A percentile compares a stretch with the other conserved stretches of the same genome.
Evolutionary conservation across 2,113 vertebrate genomes (phyloP).

Genomic region (Podiceps cristatus): DNA sequence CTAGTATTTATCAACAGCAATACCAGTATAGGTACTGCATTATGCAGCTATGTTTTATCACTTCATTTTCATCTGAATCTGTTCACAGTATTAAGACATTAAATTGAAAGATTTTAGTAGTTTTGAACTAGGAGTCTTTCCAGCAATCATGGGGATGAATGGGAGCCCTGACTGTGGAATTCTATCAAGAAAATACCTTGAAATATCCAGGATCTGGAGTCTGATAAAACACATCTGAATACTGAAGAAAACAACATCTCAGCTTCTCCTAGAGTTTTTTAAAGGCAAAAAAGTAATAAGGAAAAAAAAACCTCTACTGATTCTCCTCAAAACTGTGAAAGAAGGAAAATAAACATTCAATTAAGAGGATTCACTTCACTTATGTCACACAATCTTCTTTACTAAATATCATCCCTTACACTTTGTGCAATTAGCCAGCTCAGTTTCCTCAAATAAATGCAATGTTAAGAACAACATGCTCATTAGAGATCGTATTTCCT

Average conservation of each 20-base stretch:
- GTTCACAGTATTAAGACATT: not conserved
- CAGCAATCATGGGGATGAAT: not conserved
- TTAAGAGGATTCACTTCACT: not conserved
- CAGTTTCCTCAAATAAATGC: constrained; percentile 12
- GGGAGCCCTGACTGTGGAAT: not conserved
- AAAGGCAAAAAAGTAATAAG: not conserved
- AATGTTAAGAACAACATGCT: not conserved
- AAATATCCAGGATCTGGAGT: not conserved
- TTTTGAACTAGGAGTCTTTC: not conserved
- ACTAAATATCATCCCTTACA: constrained; percentile 1
- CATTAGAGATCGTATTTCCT: not conserved
- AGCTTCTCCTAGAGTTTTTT: not conserved
- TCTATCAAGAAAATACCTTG: not conserved
- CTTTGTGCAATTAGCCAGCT: constrained; percentile 2
- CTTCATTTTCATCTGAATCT: not conserved
- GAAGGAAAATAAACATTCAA: not conserved
- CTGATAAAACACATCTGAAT: not conserved
- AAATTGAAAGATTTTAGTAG: not conserved
- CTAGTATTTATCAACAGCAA: not conserved
- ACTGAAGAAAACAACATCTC: not conserved
- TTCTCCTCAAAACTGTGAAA: not conserved
- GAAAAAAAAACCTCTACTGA: not conserved
- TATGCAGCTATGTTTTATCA: not conserved
- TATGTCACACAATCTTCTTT: not conserved
- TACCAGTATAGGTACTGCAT: not conserved